Percentiles rank a stretch among this genome's conserved stretches.
Evolutionary conservation across 2,797 vertebrate genomes (phyloP).

Genomic region (Saguinus oedipus): DNA sequence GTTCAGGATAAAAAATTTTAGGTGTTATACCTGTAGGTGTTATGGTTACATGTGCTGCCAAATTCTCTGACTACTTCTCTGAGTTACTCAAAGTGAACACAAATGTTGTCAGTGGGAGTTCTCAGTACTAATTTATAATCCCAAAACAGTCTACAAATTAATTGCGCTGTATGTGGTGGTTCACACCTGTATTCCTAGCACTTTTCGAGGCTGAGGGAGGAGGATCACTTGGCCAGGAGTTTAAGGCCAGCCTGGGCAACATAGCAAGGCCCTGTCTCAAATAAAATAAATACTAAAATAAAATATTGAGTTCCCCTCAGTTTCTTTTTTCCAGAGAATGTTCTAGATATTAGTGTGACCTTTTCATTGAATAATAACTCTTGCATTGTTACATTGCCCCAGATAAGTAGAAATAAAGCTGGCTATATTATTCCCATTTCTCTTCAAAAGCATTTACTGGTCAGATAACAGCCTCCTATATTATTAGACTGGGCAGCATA

Average conservation of each 20-base stretch:
- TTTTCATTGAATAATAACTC: background rate
- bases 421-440: background rate
- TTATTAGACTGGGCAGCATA: background rate
- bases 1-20: conserved; percentile 26
- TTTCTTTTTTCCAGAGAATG: background rate
- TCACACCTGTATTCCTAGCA: background rate
- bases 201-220: background rate
- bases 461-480: background rate
- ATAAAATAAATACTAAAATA: background rate
- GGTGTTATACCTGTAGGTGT: background rate
- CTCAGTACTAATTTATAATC: background rate
- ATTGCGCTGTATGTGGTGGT: background rate
- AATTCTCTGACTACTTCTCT: background rate
- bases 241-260: background rate
- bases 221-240: background rate
- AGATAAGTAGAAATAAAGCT: conserved; percentile 13
- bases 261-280: background rate
- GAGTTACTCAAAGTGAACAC: background rate
- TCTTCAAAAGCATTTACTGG: background rate
- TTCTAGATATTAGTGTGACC: conserved; percentile 4
- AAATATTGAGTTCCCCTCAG: background rate
- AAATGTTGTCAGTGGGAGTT: background rate
- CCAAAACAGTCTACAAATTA: background rate
- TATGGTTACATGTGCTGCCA: background rate
- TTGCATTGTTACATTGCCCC: conserved; percentile 23